phyloP scores from a whole-genome alignment of 2,797 vertebrate species.

The Megaceryle alcyon region DNA sequence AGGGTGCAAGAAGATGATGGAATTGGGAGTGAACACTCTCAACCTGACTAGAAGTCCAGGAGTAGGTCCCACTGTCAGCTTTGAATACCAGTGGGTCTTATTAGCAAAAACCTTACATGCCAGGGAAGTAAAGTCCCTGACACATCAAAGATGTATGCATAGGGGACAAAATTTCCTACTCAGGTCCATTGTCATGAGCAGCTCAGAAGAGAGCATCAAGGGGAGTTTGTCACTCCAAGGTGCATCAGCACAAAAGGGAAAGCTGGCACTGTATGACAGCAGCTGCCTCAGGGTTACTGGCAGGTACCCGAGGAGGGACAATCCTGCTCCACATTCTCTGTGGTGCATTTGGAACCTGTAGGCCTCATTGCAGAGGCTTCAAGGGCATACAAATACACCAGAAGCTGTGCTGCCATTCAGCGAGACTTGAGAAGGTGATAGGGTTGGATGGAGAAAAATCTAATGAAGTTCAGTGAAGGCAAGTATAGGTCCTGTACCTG shows the following conservation, averaged over 20 bases:
- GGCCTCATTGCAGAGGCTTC: neutral
- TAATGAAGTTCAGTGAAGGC: neutral
- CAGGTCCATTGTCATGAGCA: rapidly evolving
- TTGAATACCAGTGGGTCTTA: neutral
- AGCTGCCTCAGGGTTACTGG: neutral
- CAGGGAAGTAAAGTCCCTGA: neutral
- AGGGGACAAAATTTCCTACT: neutral
- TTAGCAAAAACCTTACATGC: neutral
- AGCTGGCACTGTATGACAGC: rapidly evolving
- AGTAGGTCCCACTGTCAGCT: neutral
- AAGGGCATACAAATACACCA: neutral
- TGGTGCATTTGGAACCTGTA: neutral
- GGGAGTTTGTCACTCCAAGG: rapidly evolving
- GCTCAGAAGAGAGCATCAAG: neutral
- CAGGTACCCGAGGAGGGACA: neutral
- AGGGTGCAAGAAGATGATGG: neutral
- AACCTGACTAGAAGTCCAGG: neutral
- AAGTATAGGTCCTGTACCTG: neutral
- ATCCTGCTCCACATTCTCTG: neutral
- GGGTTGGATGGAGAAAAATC: neutral
- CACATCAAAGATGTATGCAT: neutral
- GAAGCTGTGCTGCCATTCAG: neutral
- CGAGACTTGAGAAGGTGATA: neutral
- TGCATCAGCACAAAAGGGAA: rapidly evolving
- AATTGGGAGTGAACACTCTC: neutral